phyloP scores from a whole-genome alignment of 2,797 vertebrate genomes.

The Etheostoma perlongum region DNA sequence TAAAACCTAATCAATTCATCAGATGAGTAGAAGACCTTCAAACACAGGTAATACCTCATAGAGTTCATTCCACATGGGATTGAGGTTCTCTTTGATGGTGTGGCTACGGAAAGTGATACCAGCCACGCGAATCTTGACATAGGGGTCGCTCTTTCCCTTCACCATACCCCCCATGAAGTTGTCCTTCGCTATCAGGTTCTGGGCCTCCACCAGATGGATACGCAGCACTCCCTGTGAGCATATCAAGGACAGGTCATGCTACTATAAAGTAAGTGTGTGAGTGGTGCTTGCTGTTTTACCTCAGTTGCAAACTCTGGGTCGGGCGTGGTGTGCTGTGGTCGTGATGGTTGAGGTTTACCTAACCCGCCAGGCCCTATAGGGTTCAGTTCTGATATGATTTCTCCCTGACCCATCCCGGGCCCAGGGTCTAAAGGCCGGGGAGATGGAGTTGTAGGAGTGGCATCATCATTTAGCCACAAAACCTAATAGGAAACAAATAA shows the following conservation, averaged over 20 bases:
- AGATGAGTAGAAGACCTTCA: background rate
- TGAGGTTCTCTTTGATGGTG: conserved; percentile 93
- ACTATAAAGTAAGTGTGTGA: background rate
- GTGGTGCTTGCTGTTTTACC: conserved; percentile 71
- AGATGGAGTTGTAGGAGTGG: conserved; percentile 78
- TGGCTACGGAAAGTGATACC: conserved; percentile 89
- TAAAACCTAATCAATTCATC: background rate
- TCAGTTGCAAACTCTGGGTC: conserved; percentile 89
- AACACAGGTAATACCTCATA: conserved; percentile 86
- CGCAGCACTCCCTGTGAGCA: conserved; percentile 89
- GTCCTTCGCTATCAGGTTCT: conserved; percentile 92
- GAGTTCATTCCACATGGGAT: conserved; percentile 92
- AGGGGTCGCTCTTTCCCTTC: conserved; percentile 95
- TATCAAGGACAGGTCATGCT: conserved; percentile 2
- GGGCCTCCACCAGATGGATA: conserved; percentile 91
- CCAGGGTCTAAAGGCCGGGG: conserved; percentile 67
- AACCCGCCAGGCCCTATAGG: conserved; percentile 74
- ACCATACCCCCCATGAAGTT: conserved; percentile 93
- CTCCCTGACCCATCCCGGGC: conserved; percentile 60
- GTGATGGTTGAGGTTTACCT: conserved; percentile 67
- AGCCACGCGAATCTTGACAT: conserved; percentile 90
- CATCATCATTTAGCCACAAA: conserved; percentile 88
- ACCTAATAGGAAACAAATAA: conserved; percentile 76
- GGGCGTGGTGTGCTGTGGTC: conserved; percentile 86
- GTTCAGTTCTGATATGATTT: conserved; percentile 59